Evolutionary conservation across 2,888 invertebrate species (phyloP).

Genomic region (Andrena flavipes): DNA sequence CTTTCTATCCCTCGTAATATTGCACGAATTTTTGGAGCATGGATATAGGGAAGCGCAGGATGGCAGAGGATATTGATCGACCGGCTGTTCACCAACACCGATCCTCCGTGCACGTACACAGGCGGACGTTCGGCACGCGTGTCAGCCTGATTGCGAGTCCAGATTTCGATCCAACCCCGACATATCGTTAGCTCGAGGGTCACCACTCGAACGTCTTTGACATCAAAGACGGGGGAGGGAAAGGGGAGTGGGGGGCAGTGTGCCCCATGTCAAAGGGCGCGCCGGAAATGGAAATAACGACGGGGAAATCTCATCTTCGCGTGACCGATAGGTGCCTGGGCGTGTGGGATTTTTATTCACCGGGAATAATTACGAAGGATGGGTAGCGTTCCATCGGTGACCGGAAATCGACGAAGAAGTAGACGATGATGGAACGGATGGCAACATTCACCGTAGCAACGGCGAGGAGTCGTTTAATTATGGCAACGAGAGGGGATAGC

Average conservation of each 20-base stretch:
- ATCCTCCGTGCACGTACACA: conserved; percentile 13
- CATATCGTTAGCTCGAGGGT: conserved; percentile 37
- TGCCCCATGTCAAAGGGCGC: conserved; percentile 29
- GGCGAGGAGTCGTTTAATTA: conserved; percentile 34
- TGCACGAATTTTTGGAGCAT: conserved; percentile 56
- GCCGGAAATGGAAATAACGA: conserved; percentile 12
- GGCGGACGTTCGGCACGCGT: conserved; percentile 15
- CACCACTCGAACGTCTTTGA: conserved; percentile 42
- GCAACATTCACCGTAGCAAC: conserved; percentile 5
- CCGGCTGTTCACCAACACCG: conserved; percentile 19
- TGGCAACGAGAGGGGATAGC: conserved; percentile 1
- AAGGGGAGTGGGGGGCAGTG: too few relatives aligned
- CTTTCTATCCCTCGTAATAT: conserved; percentile 44
- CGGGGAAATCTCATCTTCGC: conserved; percentile 3
- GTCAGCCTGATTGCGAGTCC: conserved; percentile 21
- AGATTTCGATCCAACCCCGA: conserved; percentile 30
- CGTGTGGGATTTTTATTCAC: neutral
- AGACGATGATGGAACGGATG: neutral
- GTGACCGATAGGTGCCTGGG: neutral
- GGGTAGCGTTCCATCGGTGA: too few relatives aligned
- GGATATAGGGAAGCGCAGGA: conserved; percentile 12
- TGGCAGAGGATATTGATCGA: conserved; percentile 60
- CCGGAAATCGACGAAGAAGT: neutral
- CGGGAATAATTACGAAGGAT: neutral
- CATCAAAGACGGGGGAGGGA: conserved; percentile 20